A percentile compares a stretch with the other conserved stretches of the same genome.
Conservation (phyloP, 1,140 invertebrate species). For the Drosophila equinoxialis region DNA sequence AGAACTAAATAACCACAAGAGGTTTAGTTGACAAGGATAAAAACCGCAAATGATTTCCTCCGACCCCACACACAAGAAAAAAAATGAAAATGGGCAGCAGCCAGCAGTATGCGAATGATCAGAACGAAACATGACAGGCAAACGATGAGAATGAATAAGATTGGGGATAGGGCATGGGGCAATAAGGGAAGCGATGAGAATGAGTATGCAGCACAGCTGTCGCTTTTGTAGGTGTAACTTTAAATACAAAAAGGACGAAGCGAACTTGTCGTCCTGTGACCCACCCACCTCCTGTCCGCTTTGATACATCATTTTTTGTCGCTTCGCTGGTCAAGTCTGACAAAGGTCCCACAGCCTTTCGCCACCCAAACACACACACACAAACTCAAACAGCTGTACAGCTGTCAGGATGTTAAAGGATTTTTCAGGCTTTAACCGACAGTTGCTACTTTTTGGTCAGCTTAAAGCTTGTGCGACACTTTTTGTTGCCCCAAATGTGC, state of each 20-base stretch:
- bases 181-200: neutral
- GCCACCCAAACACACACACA: neutral
- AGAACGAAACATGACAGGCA: slow-evolving; percentile 43
- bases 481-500: slow-evolving; percentile 51
- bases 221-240: slow-evolving; percentile 69
- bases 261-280: slow-evolving; percentile 14
- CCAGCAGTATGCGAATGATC: slow-evolving; percentile 29
- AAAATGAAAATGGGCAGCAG: neutral
- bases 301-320: slow-evolving; percentile 71
- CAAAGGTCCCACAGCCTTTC: slow-evolving; percentile 46
- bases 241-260: slow-evolving; percentile 59
- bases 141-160: slow-evolving; percentile 8
- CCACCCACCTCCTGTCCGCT: slow-evolving; percentile 40
- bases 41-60: slow-evolving; percentile 28
- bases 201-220: slow-evolving; percentile 42
- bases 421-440: slow-evolving; percentile 68
- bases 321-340: slow-evolving; percentile 66
- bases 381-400: slow-evolving; percentile 28
- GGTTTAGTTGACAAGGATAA: slow-evolving; percentile 15
- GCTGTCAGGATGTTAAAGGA: slow-evolving; percentile 58
- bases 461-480: slow-evolving; percentile 51
- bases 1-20: slow-evolving; percentile 13
- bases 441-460: slow-evolving; percentile 44
- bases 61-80: neutral
- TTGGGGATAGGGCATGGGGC: neutral